Conservation (phyloP, 2,888 invertebrate species). For the Hemicrepidius hirtus region DNA sequence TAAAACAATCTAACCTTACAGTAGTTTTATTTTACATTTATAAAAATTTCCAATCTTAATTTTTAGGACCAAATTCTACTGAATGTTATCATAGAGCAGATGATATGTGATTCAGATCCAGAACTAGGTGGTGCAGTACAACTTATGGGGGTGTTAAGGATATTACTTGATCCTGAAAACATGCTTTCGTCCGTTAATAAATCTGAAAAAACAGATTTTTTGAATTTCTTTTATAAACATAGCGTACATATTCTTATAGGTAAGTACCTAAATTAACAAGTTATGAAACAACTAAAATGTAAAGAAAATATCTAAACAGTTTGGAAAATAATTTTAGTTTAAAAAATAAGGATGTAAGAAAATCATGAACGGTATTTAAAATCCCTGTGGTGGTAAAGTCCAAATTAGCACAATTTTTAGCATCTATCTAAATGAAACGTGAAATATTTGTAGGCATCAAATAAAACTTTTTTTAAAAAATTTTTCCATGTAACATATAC, state of each 20-base stretch:
- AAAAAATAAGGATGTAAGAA: no score
- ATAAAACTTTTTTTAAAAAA: no score
- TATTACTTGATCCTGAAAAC: conserved; percentile 97
- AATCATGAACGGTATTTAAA: no score
- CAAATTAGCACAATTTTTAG: no score
- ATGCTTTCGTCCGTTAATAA: conserved; percentile 96
- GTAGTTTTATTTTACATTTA: background rate
- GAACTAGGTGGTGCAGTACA: conserved; percentile 98
- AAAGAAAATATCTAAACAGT: no score
- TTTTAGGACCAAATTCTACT: conserved; percentile 93
- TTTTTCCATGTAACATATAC: no score
- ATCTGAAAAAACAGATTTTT: conserved; percentile 98
- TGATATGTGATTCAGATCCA: conserved; percentile 97
- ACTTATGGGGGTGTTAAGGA: conserved; percentile 94
- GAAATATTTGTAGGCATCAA: no score
- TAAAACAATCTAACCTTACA: background rate
- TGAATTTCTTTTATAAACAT: conserved; percentile 98
- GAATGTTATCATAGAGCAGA: conserved; percentile 98
- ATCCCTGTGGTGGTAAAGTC: no score
- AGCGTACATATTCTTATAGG: conserved; percentile 97
- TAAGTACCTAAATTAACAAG: conserved; percentile 72
- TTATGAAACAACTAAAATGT: no score
- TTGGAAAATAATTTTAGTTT: no score
- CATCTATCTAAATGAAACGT: no score
- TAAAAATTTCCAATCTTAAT: conserved; percentile 41